A percentile compares a stretch with the other conserved stretches of the same genome.
These are phyloP conservation scores for Onychostoma macrolepis DNA, from an alignment of 2,113 vertebrate genomes.

Conservation along the genomic window DNA sequence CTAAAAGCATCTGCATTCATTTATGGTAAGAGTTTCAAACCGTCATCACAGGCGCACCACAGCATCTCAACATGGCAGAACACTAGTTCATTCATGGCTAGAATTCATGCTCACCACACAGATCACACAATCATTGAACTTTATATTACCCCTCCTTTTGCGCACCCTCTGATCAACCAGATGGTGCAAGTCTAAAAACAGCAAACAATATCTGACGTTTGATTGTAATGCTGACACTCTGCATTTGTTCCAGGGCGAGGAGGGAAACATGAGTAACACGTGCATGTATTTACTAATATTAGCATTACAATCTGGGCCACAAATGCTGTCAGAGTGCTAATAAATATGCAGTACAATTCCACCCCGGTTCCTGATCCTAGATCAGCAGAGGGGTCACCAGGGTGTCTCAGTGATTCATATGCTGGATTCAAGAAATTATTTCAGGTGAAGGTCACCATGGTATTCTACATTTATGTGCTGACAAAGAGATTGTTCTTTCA, in stretches of 20 bases:
- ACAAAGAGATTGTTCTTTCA: slow-evolving; percentile 12
- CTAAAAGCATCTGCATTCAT: not conserved
- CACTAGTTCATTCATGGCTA: not conserved
- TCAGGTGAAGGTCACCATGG: slow-evolving; percentile 37
- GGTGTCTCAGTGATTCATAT: slow-evolving; percentile 36
- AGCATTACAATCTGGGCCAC: slow-evolving; percentile 61
- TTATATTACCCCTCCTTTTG: not conserved
- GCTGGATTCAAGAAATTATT: slow-evolving; percentile 56
- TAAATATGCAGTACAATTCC: slow-evolving; percentile 68
- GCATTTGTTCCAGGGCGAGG: not conserved
- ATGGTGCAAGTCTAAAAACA: slow-evolving; percentile 20
- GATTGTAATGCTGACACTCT: slow-evolving; percentile 57
- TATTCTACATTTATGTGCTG: slow-evolving; percentile 24
- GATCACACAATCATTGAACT: not conserved
- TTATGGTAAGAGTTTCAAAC: not conserved
- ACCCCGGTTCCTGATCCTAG: not conserved
- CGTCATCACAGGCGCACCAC: not conserved
- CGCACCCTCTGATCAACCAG: slow-evolving; percentile 28
- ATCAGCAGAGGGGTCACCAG: slow-evolving; percentile 19
- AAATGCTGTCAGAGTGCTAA: slow-evolving; percentile 60
- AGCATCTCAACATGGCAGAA: not conserved
- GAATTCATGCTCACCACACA: not conserved
- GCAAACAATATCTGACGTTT: slow-evolving; percentile 36
- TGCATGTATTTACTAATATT: slow-evolving; percentile 68
- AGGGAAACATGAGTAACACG: slow-evolving; percentile 54